Evolutionary conservation across 2,113 vertebrate genomes (phyloP).

Genomic region (Clarias gariepinus): DNA sequence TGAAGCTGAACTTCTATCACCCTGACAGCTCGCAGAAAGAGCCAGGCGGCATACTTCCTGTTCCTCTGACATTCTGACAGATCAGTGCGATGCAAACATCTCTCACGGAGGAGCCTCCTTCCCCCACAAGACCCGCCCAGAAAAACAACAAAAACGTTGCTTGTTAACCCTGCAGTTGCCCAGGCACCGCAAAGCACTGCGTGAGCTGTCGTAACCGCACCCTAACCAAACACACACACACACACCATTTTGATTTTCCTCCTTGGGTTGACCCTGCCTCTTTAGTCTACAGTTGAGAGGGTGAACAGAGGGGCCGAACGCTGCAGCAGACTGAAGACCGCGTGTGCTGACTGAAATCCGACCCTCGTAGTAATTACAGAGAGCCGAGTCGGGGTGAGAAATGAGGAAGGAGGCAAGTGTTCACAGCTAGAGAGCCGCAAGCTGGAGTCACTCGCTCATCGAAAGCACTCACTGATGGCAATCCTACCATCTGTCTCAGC

Average conservation of each 20-base stretch:
- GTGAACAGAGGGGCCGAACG: not conserved
- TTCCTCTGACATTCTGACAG: constrained; percentile 37
- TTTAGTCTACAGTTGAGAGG: not conserved
- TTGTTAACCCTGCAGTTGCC: constrained; percentile 25
- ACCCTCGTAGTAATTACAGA: constrained; percentile 5
- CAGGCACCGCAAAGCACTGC: not conserved
- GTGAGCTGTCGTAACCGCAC: not conserved
- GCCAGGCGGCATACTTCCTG: constrained; percentile 32
- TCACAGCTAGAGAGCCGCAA: not conserved
- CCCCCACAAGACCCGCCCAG: constrained; percentile 6
- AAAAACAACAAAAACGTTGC: constrained; percentile 10
- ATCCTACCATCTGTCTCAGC: too few species aligned
- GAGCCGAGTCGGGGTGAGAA: not conserved
- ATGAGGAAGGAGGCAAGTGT: not conserved
- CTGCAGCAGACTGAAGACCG: constrained; percentile 21
- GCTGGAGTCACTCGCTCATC: not conserved
- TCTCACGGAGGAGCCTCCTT: not conserved
- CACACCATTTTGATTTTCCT: not conserved
- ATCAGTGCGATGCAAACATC: not conserved
- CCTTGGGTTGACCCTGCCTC: not conserved
- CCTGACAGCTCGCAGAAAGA: constrained; percentile 21
- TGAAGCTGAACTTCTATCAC: constrained; percentile 16
- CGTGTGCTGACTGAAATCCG: not conserved
- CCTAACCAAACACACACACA: not conserved
- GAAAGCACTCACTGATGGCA: not conserved